Base-by-base conservation (phyloP, 2,797 vertebrate species). In the Leontopithecus rosalia region DNA sequence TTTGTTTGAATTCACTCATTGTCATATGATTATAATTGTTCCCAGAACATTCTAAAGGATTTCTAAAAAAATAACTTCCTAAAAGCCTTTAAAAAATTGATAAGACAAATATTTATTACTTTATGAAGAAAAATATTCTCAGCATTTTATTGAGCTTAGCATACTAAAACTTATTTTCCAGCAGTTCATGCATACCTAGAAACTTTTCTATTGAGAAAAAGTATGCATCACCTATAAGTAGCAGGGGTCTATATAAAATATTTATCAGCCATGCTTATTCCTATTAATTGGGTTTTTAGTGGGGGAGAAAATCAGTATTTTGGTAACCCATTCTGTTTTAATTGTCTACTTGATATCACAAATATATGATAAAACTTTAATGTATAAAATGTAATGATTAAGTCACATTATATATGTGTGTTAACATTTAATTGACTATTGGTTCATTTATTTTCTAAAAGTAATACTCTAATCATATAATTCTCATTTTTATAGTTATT, bases 111-210 rank as follows among this genome's bases (percentile, higher is more conserved):
- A 76, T 73, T 92, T 97, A 90, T 94, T 91, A 82, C 36, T 89
- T 84, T 95, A 93, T 94, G 95, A 96, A 86, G 81, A 95, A 84
- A 96, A 92, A 85, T 95, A 81, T 77, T 93, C 43, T 30, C 15
- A 88, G 30, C 19, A 90, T 93, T 93, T 77, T n/a, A 61, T 36
- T 77, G 10, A 5, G 1, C 55, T 80, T 94, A 81, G 11, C 82
- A 95, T 87, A 90, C 87, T 93, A 20, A 94, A 88, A 87, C 80
- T 87, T 93, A 89, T 90, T 90, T 95, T 58, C 24, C 26, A 70
- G 4, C 30, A 95, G 88, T 84, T 73, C 90, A 85, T 75, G 9
- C 43, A 92, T 83, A 43, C 90, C 15, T 91, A 85, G n/a, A 91
- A 97, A 80, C 39, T 73, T 85, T 95, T 82, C 90, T 84, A 83